Evolutionary conservation across 2,888 invertebrate genomes (phyloP).

Genomic region (Palloptera scutellata): DNA sequence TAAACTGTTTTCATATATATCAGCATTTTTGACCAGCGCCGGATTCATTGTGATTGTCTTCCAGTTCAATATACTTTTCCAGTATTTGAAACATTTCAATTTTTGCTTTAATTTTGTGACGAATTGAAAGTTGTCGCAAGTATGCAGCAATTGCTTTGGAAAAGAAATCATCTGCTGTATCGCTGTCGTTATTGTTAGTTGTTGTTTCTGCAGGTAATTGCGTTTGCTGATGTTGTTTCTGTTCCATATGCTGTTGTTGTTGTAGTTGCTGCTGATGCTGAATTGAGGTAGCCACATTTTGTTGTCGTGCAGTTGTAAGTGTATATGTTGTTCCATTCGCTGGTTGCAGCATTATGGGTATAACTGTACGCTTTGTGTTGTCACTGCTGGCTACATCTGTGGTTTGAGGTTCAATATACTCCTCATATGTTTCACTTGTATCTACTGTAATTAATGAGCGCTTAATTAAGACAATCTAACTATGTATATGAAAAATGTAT

Average conservation of each 20-base stretch:
- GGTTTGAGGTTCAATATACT: constrained; percentile 31
- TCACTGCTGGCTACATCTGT: constrained; percentile 14
- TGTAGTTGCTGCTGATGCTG: constrained; percentile 10
- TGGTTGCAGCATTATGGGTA: constrained; percentile 27
- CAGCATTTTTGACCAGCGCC: too few species aligned
- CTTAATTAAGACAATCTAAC: neutral
- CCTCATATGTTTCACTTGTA: constrained; percentile 34
- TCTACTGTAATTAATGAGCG: constrained; percentile 24
- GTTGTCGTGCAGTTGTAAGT: neutral
- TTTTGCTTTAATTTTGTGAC: constrained; percentile 61
- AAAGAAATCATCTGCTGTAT: constrained; percentile 59
- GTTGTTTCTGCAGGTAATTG: neutral
- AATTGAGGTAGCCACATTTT: neutral
- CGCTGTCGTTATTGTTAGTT: constrained; percentile 24
- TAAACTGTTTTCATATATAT: too few species aligned
- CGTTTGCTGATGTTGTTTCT: constrained; percentile 1
- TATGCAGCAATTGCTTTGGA: constrained; percentile 59
- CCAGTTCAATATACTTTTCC: constrained; percentile 59
- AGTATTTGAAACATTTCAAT: constrained; percentile 62
- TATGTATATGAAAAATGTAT: neutral
- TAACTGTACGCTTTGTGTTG: too few species aligned
- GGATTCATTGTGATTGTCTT: constrained; percentile 42
- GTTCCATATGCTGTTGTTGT: constrained; percentile 20
- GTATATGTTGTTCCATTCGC: constrained; percentile 26
- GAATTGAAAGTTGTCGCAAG: constrained; percentile 56